Evolutionary conservation across 37 sponge, comb jelly and placozoan species (phyloP).

Genomic region (Ianthella basta): DNA sequence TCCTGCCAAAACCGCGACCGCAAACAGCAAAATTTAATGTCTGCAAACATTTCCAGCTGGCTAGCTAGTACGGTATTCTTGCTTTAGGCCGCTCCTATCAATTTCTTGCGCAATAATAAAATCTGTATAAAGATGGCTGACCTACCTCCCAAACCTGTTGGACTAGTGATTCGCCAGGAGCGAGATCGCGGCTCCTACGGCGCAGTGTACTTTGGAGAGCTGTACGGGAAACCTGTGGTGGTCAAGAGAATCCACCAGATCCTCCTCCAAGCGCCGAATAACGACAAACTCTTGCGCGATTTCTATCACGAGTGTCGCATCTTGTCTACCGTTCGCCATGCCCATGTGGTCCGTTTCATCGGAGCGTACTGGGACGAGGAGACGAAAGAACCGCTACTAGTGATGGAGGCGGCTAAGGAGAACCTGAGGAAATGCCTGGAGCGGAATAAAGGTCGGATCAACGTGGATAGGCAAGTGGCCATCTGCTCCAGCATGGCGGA

Average conservation of each 20-base stretch:
- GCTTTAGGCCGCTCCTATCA: too few species aligned
- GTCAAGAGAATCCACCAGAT: constrained; percentile 1
- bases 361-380: constrained; percentile 14
- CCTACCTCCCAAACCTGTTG: too few species aligned
- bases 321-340: background rate
- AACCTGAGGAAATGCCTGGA: background rate
- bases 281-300: background rate
- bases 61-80: too few species aligned
- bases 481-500: background rate
- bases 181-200: constrained; percentile 17
- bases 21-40: too few species aligned
- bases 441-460: background rate
- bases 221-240: constrained; percentile 10
- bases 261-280: background rate
- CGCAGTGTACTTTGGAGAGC: background rate
- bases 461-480: background rate
- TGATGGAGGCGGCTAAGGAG: constrained; percentile 5
- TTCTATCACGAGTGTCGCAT: background rate
- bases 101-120: too few species aligned
- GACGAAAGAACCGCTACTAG: background rate
- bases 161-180: background rate
- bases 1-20: too few species aligned
- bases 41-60: too few species aligned
- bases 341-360: background rate
- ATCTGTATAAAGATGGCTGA: too few species aligned